These are phyloP conservation scores for Eilema depressum DNA, from an alignment of 2,888 invertebrate genomes.

Conservation along the genomic window DNA sequence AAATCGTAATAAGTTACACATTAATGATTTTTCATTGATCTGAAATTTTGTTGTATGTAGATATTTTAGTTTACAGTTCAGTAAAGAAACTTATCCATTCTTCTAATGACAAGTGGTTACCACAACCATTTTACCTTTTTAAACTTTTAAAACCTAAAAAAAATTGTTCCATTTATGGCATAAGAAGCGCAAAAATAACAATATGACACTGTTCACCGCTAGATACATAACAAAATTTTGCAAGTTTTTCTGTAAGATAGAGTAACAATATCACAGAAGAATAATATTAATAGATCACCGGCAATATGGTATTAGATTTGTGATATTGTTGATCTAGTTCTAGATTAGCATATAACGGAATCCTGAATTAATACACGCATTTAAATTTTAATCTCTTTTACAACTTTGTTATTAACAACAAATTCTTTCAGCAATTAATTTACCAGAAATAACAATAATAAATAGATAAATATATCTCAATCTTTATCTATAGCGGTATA, in stretches of 20 bases:
- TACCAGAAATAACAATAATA: background rate
- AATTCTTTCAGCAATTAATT: background rate
- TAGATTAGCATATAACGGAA: background rate
- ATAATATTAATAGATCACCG: background rate
- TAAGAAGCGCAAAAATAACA: too few species aligned
- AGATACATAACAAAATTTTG: background rate
- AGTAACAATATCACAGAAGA: background rate
- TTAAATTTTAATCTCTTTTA: background rate
- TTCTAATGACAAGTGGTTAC: background rate
- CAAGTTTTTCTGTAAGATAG: background rate
- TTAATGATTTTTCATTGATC: background rate
- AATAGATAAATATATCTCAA: background rate
- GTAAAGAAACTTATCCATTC: background rate
- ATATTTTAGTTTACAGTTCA: background rate
- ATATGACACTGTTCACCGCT: background rate
- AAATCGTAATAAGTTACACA: background rate
- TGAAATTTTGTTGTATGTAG: background rate
- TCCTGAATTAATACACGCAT: background rate
- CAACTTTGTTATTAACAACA: background rate
- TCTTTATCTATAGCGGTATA: background rate
- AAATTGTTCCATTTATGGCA: too few species aligned
- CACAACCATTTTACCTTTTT: background rate
- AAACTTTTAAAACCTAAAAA: too few species aligned
- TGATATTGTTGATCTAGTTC: background rate
- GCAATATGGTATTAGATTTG: background rate